Base-by-base conservation (phyloP, 2,888 invertebrate genomes). In the Apamea crenata region DNA sequence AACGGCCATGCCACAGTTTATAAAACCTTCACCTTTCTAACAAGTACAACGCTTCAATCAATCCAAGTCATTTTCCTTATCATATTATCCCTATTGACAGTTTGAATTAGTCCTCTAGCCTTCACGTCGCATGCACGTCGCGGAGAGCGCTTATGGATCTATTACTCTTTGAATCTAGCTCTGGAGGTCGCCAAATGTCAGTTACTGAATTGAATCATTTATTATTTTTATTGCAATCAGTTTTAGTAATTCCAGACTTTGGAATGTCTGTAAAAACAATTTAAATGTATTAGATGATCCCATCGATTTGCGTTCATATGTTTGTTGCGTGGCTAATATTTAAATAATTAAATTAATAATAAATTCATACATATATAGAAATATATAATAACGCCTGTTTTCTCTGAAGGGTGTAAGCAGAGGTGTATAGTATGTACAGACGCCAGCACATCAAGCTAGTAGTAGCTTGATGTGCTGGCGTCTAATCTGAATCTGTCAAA, bases 11-110 rank as follows among this genome's bases (percentile, higher is more conserved):
- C 65, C 82, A 53, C 63, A 80, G 40, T 29, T 76, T 36, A 71
- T 12, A 68, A 67, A 68, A 36, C 82, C 80, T 84, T 82, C 84
- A 84, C 44, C 47, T 72, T 68, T 84, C 59, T 67, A 79, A 40
- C 29, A n/a, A 36, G 66, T 78, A 84, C 84, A 36, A 21, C 36
- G 77, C 56, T 75, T 44, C 44, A 44, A 47, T 59, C n/a, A 71
- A 44, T 53, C 32, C 4, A 29, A 53, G 18, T 47, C 36, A 6
- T 85, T 83, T 83, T 83, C 82, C 82, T 74, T 53, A 25, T 70
- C 21, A 16, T n/a, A 0, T 74, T 80, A 66, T 82, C 65, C 85
- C 36, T 66, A 80, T 80, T 61, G 53, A 36, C 40, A 53, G 21
- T 25, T 74, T 1, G 59, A 85, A 36, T 79, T 16, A 47, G 65